Percentiles rank a stretch among this genome's conserved stretches.
Evolutionary conservation across 2,113 vertebrate species (phyloP).

Genomic region (Romanogobio albipinnatus): DNA sequence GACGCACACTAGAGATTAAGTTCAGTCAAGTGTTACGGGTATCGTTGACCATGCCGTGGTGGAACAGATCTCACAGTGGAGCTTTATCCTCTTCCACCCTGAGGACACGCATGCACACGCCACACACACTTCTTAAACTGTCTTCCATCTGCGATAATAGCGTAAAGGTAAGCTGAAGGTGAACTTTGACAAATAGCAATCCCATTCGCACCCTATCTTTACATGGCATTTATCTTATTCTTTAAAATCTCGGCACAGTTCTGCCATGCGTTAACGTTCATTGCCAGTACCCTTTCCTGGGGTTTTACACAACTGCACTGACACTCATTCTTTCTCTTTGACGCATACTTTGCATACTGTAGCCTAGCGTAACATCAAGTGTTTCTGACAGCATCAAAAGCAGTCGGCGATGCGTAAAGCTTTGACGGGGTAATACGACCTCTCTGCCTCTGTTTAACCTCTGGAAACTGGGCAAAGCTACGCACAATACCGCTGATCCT

Average conservation of each 20-base stretch:
- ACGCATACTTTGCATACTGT: slow-evolving; percentile 53
- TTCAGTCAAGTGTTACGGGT: slow-evolving; percentile 26
- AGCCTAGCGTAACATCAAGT: slow-evolving; percentile 64
- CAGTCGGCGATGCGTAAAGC: slow-evolving; percentile 64
- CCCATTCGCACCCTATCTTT: not conserved
- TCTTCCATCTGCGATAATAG: slow-evolving; percentile 38
- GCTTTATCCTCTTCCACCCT: slow-evolving; percentile 34
- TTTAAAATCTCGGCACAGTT: slow-evolving; percentile 5
- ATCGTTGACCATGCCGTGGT: slow-evolving; percentile 26
- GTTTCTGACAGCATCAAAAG: slow-evolving; percentile 73
- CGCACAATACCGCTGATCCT: not conserved
- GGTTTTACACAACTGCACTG: slow-evolving; percentile 66
- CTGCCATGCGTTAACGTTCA: slow-evolving; percentile 14
- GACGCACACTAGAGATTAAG: slow-evolving; percentile 29
- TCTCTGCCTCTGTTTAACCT: slow-evolving; percentile 59
- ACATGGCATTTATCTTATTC: not conserved
- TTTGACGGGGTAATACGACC: slow-evolving; percentile 64
- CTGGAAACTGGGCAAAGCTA: slow-evolving; percentile 10
- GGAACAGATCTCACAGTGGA: slow-evolving; percentile 38
- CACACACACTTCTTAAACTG: slow-evolving; percentile 36
- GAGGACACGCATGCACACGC: not conserved
- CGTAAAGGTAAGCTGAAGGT: slow-evolving; percentile 24
- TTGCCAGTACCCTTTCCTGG: slow-evolving; percentile 55
- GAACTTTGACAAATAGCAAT: slow-evolving; percentile 17
- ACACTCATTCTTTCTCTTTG: slow-evolving; percentile 49